phyloP scores from a whole-genome alignment of 2,113 vertebrate species.

The Paramormyrops kingsleyae region DNA sequence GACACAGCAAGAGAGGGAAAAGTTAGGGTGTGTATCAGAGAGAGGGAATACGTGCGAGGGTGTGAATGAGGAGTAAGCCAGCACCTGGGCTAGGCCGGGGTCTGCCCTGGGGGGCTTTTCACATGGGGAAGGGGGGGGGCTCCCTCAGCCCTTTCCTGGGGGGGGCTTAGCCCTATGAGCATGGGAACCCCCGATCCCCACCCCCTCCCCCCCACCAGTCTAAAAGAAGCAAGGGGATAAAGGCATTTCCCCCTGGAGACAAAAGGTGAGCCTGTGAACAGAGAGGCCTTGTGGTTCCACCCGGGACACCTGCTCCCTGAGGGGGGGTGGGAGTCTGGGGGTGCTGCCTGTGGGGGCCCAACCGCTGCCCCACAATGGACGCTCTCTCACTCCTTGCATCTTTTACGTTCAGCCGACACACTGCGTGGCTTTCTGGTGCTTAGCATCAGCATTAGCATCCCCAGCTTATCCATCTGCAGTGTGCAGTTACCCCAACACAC shows the following conservation, averaged over 20 bases:
- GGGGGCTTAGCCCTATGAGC: slow-evolving; percentile 9
- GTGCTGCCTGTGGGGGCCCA: neutral
- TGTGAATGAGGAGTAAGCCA: neutral
- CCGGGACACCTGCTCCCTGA: slow-evolving; percentile 25
- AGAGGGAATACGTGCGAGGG: neutral
- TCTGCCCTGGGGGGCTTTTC: slow-evolving; percentile 21
- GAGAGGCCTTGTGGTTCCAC: neutral
- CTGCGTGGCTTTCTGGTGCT: neutral
- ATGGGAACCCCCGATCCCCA: slow-evolving; percentile 6
- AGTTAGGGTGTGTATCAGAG: neutral
- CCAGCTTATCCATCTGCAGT: neutral
- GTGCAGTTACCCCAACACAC: neutral
- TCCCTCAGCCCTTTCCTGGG: neutral
- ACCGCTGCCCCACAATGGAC: neutral
- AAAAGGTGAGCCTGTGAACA: slow-evolving; percentile 23
- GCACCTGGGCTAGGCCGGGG: slow-evolving; percentile 29
- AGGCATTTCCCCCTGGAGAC: slow-evolving; percentile 26
- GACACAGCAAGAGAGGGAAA: neutral
- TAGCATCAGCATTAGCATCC: too few relatives aligned
- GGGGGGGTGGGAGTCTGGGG: slow-evolving; percentile 24
- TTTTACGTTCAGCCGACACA: neutral
- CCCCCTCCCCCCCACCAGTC: neutral
- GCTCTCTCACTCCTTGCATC: neutral
- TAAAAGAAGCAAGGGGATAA: slow-evolving; percentile 5
- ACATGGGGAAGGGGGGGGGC: neutral